Percentiles rank a stretch among this genome's conserved stretches.
Evolutionary conservation across 2,113 vertebrate genomes (phyloP).

Genomic region (Balaenoptera acutorostrata): DNA sequence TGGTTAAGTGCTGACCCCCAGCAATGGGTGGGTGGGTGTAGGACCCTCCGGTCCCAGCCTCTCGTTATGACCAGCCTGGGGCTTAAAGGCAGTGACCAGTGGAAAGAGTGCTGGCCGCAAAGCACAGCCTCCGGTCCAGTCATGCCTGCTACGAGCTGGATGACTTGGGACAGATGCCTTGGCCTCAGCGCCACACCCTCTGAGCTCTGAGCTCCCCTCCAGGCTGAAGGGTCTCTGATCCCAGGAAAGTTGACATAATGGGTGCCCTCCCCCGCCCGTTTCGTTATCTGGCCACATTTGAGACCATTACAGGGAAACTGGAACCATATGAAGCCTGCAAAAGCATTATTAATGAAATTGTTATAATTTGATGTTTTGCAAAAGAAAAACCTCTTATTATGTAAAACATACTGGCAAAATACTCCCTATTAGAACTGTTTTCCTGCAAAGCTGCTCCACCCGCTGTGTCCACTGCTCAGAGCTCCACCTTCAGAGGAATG

Average conservation of each 20-base stretch:
- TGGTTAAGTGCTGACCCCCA: rapidly evolving
- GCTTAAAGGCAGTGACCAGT: rapidly evolving
- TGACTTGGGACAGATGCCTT: background rate
- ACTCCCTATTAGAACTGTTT: background rate
- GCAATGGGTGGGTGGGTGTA: rapidly evolving
- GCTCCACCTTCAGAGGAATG: background rate
- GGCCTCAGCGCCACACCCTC: background rate
- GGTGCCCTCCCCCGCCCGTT: rapidly evolving
- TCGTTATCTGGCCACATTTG: background rate
- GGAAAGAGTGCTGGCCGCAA: rapidly evolving
- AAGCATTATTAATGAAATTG: background rate
- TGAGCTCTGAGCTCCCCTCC: background rate
- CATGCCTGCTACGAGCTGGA: background rate
- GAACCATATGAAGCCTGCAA: background rate
- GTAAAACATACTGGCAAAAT: background rate
- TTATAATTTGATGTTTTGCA: background rate
- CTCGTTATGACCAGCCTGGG: background rate
- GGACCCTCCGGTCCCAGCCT: background rate
- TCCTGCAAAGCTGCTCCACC: background rate
- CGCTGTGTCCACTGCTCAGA: rapidly evolving
- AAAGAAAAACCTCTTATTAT: background rate
- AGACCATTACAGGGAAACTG: background rate
- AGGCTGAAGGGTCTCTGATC: background rate
- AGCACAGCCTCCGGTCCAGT: background rate
- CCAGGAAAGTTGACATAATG: rapidly evolving